phyloP scores from a whole-genome alignment of 1,140 invertebrate genomes.

The Dendrolimus kikuchii region DNA sequence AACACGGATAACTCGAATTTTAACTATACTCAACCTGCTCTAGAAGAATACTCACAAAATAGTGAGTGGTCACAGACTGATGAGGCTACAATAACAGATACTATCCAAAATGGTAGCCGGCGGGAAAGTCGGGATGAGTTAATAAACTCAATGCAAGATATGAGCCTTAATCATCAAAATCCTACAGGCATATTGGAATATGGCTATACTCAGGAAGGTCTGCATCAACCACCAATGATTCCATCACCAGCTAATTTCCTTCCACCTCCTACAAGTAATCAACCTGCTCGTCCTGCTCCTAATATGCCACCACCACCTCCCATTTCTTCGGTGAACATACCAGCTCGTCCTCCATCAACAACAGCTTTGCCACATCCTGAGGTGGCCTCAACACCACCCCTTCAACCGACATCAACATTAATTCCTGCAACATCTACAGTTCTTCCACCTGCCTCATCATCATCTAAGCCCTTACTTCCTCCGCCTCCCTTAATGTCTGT shows the following conservation, averaged over 20 bases:
- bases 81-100: slow-evolving; percentile 22
- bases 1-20: slow-evolving; percentile 60
- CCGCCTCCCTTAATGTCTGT: slow-evolving; percentile 4
- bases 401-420: neutral
- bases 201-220: slow-evolving; percentile 10
- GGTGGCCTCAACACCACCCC: slow-evolving; percentile 1
- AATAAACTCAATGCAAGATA: slow-evolving; percentile 40
- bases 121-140: slow-evolving; percentile 39
- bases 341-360: slow-evolving; percentile 4
- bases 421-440: neutral
- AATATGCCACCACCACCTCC: slow-evolving; percentile 25
- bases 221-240: slow-evolving; percentile 13
- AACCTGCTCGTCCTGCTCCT: slow-evolving; percentile 7
- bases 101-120: slow-evolving; percentile 23
- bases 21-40: slow-evolving; percentile 40
- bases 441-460: slow-evolving; percentile 3
- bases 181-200: slow-evolving; percentile 9
- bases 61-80: slow-evolving; percentile 42
- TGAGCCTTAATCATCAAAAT: slow-evolving; percentile 44
- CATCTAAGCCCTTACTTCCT: slow-evolving; percentile 1
- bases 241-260: slow-evolving; percentile 17
- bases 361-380: slow-evolving; percentile 1
- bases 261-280: slow-evolving; percentile 7
- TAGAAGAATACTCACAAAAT: slow-evolving; percentile 39
- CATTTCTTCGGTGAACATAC: slow-evolving; percentile 8